These are phyloP conservation scores for Zosterops lateralis DNA, from an alignment of 2,113 vertebrate species.

Conservation along the genomic window DNA sequence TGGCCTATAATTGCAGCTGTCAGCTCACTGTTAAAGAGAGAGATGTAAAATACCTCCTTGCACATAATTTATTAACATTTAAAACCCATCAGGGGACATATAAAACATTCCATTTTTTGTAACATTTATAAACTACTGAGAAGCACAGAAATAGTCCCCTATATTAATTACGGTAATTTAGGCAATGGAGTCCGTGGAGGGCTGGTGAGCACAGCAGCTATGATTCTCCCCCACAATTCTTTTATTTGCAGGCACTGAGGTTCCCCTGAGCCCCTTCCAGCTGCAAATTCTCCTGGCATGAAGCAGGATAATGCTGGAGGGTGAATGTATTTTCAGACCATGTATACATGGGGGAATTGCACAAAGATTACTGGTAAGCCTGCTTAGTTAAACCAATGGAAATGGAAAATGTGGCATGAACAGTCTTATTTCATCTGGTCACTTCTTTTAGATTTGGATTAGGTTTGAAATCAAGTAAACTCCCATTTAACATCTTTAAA, in stretches of 20 bases:
- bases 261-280: slow-evolving; percentile 24
- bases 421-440: slow-evolving; percentile 25
- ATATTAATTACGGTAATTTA: slow-evolving; percentile 60
- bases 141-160: slow-evolving; percentile 13
- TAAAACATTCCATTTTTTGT: slow-evolving; percentile 53
- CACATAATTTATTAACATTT: slow-evolving; percentile 63
- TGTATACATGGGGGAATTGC: slow-evolving; percentile 20
- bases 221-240: background rate
- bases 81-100: slow-evolving; percentile 45
- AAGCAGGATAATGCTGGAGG: background rate
- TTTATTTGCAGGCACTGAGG: slow-evolving; percentile 2
- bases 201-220: background rate
- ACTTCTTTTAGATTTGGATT: slow-evolving; percentile 29
- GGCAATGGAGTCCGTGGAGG: background rate
- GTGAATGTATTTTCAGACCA: slow-evolving; percentile 32
- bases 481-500: slow-evolving; percentile 40
- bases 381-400: slow-evolving; percentile 17
- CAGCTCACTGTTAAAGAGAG: slow-evolving; percentile 52
- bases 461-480: slow-evolving; percentile 35
- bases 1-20: slow-evolving; percentile 52
- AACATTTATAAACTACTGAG: slow-evolving; percentile 61
- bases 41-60: slow-evolving; percentile 53
- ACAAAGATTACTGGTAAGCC: slow-evolving; percentile 21
- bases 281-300: slow-evolving; percentile 25
- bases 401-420: background rate